A percentile compares a stretch with the other conserved stretches of the same genome.
phyloP scores from a whole-genome alignment of 2,888 invertebrate genomes.

The Phymatocera aterrima region DNA sequence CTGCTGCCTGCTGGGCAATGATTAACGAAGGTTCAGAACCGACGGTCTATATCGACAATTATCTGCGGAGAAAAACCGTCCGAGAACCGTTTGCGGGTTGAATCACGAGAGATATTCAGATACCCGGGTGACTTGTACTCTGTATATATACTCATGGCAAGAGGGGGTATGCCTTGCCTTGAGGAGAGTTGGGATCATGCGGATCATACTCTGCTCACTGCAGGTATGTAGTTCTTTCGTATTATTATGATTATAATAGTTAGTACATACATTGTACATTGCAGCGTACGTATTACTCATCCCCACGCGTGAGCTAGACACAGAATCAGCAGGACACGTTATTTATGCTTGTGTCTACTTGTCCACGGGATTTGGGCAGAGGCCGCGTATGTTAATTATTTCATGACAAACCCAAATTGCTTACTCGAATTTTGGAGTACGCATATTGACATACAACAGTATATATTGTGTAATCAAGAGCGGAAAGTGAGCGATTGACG shows the following conservation, averaged over 20 bases:
- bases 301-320: not conserved
- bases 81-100: not conserved
- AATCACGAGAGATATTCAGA: not conserved
- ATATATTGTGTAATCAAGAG: not conserved
- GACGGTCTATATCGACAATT: not conserved
- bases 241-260: not conserved
- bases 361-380: not conserved
- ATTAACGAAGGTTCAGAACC: not conserved
- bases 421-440: not conserved
- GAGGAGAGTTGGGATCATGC: not conserved
- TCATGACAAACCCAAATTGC: not conserved
- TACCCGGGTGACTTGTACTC: not conserved
- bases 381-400: not conserved
- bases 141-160: conserved; percentile 25
- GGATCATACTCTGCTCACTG: not conserved
- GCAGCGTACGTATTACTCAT: not conserved
- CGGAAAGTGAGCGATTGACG: too few species aligned
- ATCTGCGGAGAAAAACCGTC: not conserved
- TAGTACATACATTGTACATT: not conserved
- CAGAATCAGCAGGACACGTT: not conserved
- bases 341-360: not conserved
- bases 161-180: not conserved
- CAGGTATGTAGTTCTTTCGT: not conserved
- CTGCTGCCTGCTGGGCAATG: not conserved
- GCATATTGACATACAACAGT: not conserved